phyloP scores from a whole-genome alignment of 2,888 invertebrate species.

The Linnaemya tessellans region DNA sequence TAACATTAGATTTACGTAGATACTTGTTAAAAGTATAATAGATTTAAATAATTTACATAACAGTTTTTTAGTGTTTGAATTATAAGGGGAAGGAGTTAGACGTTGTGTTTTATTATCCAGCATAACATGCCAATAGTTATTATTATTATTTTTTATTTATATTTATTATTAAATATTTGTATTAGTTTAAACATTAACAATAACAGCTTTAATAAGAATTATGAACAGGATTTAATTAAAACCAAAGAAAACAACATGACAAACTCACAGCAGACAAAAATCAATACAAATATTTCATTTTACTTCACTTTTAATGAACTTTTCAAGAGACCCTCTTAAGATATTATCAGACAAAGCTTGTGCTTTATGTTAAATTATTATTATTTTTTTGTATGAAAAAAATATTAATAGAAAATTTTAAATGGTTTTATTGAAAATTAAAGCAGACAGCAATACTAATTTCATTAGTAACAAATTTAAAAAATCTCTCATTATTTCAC shows the following conservation, averaged over 20 bases:
- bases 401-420: no score
- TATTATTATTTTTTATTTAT: constrained; percentile 2
- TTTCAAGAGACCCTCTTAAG: background rate
- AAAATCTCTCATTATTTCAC: no score
- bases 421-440: no score
- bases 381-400: no score
- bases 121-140: constrained; percentile 32
- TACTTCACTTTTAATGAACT: background rate
- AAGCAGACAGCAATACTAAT: no score
- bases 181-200: constrained; percentile 65
- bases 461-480: no score
- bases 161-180: constrained; percentile 7
- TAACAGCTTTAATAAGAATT: constrained; percentile 66
- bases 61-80: constrained; percentile 75
- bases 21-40: constrained; percentile 45
- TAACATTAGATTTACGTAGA: constrained; percentile 17
- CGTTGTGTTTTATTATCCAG: constrained; percentile 70
- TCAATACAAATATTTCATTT: constrained; percentile 16
- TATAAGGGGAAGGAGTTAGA: constrained; percentile 52
- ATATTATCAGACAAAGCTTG: background rate
- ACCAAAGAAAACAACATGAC: background rate
- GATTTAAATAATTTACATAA: constrained; percentile 78
- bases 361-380: no score
- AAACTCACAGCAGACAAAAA: constrained; percentile 10
- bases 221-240: constrained; percentile 24